Evolutionary conservation across 2,113 vertebrate species (phyloP), one percentile per base, ranked within the genome.

Genomic region (Rhinolophus ferrumequinum): DNA sequence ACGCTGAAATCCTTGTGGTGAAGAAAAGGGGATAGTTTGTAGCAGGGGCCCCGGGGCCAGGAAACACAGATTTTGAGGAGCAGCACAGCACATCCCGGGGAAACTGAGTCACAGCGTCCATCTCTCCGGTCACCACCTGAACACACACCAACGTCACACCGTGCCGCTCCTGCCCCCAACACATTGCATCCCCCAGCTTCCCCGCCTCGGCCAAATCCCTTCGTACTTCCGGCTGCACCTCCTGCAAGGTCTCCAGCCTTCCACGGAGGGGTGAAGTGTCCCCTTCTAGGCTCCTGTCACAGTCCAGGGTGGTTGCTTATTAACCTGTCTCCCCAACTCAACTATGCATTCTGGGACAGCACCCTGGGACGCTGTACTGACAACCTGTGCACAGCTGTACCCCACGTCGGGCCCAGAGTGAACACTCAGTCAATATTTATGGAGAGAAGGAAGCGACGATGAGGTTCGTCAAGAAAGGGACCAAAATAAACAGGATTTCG

Each of bases 81-180:
- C 24, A 26, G 38, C 9, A 6, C 18, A 6, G 56, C 1, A 4
- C 5, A 54, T 41, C 2, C 2, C 1, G 56, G 56, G 56, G 56
- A 58, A 22, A 58, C 56, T 58, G 8, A 50, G 47, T 50, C 47
- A 50, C 56, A 58, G 56, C 21, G 0, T 8, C 56, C 9, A 9
- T 22, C 21, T 38, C 26, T n/a, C 26, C 5, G 6, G 1, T n/a
- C 22, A 2, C 19, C 30, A 10, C 33, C 77, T 30, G 12, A 50
- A 13, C 47, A 50, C 47, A 50, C 47, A 50, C 47, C 47, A 50
- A 50, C 9, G 47, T 50, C 47, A 10, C 11, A 8, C 33, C 33
- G 1, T 0, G 24, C 66, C 0, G 0, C 56, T 35, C 35, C 44
- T 8, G 82, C 19, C 70, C 0, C 3, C 28, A 76, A 2, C 69